Percentiles rank a stretch among this genome's conserved stretches.
phyloP scores from a whole-genome alignment of 2,888 invertebrate genomes.

The Lutraria lutraria region DNA sequence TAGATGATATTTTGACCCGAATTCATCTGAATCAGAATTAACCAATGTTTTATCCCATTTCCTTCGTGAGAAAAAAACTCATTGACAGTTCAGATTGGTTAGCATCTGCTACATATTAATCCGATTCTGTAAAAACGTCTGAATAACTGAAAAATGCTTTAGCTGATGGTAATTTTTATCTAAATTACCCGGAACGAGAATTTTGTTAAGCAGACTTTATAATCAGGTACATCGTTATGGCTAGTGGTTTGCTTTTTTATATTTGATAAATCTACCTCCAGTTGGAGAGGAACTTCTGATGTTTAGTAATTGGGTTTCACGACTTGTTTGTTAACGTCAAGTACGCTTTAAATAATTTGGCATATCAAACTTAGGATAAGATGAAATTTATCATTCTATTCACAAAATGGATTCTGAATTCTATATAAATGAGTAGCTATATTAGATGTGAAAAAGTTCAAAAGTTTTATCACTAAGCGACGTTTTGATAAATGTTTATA shows the following conservation, averaged over 20 bases:
- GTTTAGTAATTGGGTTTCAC: neutral
- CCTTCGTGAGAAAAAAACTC: neutral
- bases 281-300: neutral
- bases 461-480: neutral
- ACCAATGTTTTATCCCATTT: neutral
- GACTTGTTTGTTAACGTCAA: neutral
- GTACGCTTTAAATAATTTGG: neutral
- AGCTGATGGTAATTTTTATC: neutral
- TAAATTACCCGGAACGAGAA: constrained; percentile 20
- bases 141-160: neutral
- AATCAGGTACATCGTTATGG: neutral
- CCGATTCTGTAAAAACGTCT: neutral
- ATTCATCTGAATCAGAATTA: neutral
- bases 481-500: neutral
- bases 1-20: too few species aligned
- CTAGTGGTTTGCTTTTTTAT: neutral
- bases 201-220: constrained; percentile 10
- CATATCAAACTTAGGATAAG: neutral
- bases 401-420: neutral
- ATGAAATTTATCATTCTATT: neutral
- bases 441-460: neutral
- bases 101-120: neutral
- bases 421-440: neutral
- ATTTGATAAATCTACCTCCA: neutral
- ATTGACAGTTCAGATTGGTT: neutral